phyloP scores from a whole-genome alignment of 2,113 vertebrate species.

The Coryphaenoides rupestris region DNA sequence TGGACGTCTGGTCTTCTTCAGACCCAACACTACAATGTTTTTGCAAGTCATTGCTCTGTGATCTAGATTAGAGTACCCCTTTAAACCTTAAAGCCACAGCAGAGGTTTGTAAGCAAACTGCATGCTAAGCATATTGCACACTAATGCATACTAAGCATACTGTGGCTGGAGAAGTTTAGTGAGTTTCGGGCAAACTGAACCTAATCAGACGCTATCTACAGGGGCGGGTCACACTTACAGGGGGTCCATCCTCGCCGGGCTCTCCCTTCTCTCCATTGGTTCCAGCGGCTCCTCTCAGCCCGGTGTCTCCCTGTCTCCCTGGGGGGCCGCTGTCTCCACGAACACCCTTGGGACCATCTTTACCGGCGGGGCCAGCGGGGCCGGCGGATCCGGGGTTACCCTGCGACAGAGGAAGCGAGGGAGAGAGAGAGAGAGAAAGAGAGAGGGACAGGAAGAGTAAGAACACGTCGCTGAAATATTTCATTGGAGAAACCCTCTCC shows the following conservation, averaged over 20 bases:
- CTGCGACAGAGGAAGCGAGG: conserved; percentile 55
- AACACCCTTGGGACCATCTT: conserved; percentile 92
- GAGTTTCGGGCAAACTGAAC: too few relatives aligned
- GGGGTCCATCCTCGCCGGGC: conserved; percentile 79
- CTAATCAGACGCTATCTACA: too few relatives aligned
- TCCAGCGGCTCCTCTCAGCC: conserved; percentile 85
- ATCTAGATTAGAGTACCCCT: too few relatives aligned
- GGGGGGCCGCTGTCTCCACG: conserved; percentile 83
- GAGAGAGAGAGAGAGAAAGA: neutral
- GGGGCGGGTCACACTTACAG: conserved; percentile 74
- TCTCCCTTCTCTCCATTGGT: conserved; percentile 88
- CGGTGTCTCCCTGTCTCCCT: conserved; percentile 85
- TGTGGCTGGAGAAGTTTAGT: too few relatives aligned
- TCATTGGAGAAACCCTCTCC: neutral
- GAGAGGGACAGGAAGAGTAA: neutral
- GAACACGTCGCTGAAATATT: neutral
- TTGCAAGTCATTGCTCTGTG: too few relatives aligned
- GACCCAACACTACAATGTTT: too few relatives aligned
- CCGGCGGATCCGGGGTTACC: conserved; percentile 89
- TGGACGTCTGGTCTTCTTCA: too few relatives aligned
- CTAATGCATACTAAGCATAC: too few relatives aligned
- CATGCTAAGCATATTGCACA: too few relatives aligned
- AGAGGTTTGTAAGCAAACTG: too few relatives aligned
- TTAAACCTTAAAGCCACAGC: too few relatives aligned
- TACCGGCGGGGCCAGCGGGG: conserved; percentile 82